Conservation (phyloP, 1,140 invertebrate species). For the Macrobrachium nipponense region DNA sequence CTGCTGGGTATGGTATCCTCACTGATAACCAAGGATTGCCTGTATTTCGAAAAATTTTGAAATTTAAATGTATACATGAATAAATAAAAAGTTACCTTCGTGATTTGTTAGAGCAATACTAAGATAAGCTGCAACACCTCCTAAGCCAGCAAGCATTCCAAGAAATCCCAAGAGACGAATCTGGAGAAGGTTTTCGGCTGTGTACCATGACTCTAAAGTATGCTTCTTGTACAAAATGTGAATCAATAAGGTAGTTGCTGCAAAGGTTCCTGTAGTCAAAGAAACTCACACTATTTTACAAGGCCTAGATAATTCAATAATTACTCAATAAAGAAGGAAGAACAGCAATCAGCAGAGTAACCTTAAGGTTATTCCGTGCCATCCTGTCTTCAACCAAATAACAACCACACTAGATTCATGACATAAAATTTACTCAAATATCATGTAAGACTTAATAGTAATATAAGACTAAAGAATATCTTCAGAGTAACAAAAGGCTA, state of each 20-base stretch:
- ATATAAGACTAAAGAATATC: no score
- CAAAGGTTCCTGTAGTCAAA: conserved; percentile 40
- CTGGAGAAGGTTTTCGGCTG: conserved; percentile 45
- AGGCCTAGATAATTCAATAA: no score
- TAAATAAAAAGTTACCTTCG: conserved; percentile 29
- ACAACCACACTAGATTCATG: no score
- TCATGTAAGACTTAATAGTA: no score
- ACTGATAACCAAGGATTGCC: no score
- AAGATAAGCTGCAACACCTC: conserved; percentile 21
- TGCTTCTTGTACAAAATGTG: conserved; percentile 49
- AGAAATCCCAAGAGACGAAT: conserved; percentile 36
- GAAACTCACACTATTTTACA: neutral
- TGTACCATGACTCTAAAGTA: conserved; percentile 47
- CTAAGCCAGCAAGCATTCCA: conserved; percentile 32
- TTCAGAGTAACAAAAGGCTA: no score
- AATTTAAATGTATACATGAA: neutral
- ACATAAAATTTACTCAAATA: no score
- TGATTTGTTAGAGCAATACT: conserved; percentile 31
- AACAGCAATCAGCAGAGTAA: neutral
- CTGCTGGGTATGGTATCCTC: no score
- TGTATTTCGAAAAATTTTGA: no score
- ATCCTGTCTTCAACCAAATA: no score
- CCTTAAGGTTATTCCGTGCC: no score
- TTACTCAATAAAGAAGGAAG: neutral
- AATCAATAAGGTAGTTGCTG: conserved; percentile 44